These are phyloP conservation scores for Corynorhinus townsendii DNA, from an alignment of 2,113 vertebrate species.

Conservation along the genomic window DNA sequence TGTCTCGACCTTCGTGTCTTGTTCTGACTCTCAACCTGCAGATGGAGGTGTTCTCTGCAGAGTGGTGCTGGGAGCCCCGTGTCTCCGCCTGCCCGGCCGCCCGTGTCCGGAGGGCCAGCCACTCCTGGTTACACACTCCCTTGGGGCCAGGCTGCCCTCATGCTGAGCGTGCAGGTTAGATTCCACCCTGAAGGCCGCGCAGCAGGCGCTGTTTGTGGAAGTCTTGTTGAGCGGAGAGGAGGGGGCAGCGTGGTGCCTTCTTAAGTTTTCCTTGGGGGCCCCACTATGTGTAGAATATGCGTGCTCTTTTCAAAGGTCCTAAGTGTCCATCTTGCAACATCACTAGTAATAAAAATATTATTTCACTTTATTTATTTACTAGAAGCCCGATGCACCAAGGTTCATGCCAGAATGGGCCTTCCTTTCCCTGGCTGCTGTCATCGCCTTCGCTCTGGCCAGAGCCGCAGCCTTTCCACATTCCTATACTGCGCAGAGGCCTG, in stretches of 20 bases:
- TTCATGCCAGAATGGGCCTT: no score
- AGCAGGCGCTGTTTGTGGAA: not conserved
- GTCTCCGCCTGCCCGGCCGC: not conserved
- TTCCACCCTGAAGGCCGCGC: not conserved
- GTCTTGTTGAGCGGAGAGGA: not conserved
- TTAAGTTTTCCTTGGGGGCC: not conserved
- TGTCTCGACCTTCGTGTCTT: not conserved
- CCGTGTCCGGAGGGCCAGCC: not conserved
- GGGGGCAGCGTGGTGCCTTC: no score
- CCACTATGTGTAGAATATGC: not conserved
- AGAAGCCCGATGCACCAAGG: no score
- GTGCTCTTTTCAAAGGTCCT: not conserved
- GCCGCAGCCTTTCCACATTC: no score
- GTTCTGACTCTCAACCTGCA: not conserved
- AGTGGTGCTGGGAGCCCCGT: not conserved
- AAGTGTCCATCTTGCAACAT: not conserved
- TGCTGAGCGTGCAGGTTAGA: not conserved
- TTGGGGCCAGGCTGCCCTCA: not conserved
- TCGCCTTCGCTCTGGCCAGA: no score
- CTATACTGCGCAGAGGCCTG: no score
- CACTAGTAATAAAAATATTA: not conserved
- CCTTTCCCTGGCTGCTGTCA: no score
- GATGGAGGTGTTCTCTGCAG: not conserved
- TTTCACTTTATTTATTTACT: constrained; percentile 1
- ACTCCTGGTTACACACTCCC: no score